Conservation (phyloP, 2,797 vertebrate species). For the Cirrhinus molitorella region DNA sequence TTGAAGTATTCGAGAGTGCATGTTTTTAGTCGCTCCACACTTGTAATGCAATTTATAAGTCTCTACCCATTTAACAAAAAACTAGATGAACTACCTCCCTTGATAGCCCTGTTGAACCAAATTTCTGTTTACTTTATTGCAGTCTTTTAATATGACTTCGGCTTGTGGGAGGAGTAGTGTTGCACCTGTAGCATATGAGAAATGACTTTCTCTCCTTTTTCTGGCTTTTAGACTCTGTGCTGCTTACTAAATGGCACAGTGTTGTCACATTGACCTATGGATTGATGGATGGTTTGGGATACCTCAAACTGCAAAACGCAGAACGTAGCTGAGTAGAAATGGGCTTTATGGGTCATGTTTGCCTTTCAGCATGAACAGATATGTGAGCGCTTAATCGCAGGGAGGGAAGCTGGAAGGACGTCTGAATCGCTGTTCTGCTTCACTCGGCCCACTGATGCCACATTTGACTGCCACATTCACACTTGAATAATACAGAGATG, state of each 20-base stretch:
- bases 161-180: conserved; percentile 27
- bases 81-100: conserved; percentile 28
- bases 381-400: conserved; percentile 57
- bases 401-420: conserved; percentile 42
- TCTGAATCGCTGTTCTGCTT: conserved; percentile 40
- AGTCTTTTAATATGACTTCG: conserved; percentile 29
- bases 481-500: conserved; percentile 61
- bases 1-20: conserved; percentile 74
- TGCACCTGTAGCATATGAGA: conserved; percentile 49
- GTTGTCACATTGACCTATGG: conserved; percentile 71
- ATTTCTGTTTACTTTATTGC: conserved; percentile 35
- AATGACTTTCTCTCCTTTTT: conserved; percentile 61
- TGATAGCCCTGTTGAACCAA: conserved; percentile 28
- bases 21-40: conserved; percentile 21
- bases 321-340: conserved; percentile 51
- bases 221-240: conserved; percentile 44
- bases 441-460: conserved; percentile 31
- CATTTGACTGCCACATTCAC: conserved; percentile 63
- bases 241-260: conserved; percentile 65
- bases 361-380: conserved; percentile 59
- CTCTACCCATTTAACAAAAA: conserved; percentile 18
- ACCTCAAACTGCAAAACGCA: conserved; percentile 48
- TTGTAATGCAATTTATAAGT: conserved; percentile 72
- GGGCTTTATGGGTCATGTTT: conserved; percentile 58
- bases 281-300: conserved; percentile 68